Evolutionary conservation across 2,797 vertebrate species (phyloP), one percentile per base, ranked within the genome.

Genomic region (Gymnopithys bicolor): DNA sequence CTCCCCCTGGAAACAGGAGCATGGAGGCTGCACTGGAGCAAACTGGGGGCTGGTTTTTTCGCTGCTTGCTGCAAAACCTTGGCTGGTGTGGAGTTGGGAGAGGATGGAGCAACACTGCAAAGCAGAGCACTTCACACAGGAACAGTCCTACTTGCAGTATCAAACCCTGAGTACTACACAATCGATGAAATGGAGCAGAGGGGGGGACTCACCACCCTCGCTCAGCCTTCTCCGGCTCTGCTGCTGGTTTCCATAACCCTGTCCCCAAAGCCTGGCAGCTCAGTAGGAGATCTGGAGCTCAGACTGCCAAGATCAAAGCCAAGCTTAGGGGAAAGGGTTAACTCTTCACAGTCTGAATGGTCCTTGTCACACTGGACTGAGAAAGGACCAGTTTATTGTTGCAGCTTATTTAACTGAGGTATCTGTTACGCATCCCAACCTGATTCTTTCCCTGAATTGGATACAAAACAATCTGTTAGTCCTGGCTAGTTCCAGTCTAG

Each of bases 391-490:
- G 70, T 67, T 85, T 78, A 90, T 94, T 75, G 91, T 81, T 87
- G 93, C 95, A 97, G 97, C 96, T 97, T 97, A 94, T 96, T 96
- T 95, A 90, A 94, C 95, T 96, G 97, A 97, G 97, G 97, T 97
- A 97, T 97, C 95, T 97, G 96, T 96, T 96, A 94, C 69, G 24
- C 95, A 87, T 96, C 95, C 89, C 39, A 11, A 95, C 90, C 84
- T 95, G 95, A 94, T 89, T 91, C 94, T 94, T 95, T 95, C 95
- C 96, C 95, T 95, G 95, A 97, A 95, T 94, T 75, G 84, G 91
- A 91, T 96, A 94, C 77, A 93, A 93, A 96, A 94, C 87, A 87
- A 96, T 85, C 91, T 90, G 94, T 96, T 89, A 83, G 87, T 96
- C 95, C 94, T 93, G 95, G 84, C 94, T 95, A 79, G 43, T 95